Evolutionary conservation across 2,113 vertebrate species (phyloP).

Genomic region (Egretta garzetta): DNA sequence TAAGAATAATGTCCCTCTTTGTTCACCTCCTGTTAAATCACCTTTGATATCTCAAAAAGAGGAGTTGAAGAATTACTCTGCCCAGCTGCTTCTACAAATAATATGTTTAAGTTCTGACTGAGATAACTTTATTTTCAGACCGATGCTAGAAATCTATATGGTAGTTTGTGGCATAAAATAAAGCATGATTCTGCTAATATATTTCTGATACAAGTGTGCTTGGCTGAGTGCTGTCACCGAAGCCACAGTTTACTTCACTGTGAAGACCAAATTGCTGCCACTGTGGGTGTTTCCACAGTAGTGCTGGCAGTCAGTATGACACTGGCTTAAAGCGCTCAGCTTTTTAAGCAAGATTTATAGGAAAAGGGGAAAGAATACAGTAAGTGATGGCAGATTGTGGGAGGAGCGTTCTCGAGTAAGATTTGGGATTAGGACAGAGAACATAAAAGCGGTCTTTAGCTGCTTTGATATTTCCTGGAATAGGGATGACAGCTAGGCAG

Average conservation of each 20-base stretch:
- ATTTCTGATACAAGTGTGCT: neutral
- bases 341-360: neutral
- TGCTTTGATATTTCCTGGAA: neutral
- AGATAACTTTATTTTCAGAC: neutral
- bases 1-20: neutral
- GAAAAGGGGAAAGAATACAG: neutral
- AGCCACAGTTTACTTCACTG: neutral
- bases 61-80: neutral
- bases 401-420: neutral
- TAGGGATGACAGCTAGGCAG: neutral
- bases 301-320: fast-evolving
- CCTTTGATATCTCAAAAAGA: neutral
- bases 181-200: neutral
- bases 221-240: neutral
- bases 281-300: neutral
- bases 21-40: neutral
- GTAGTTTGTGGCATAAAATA: neutral
- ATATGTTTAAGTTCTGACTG: neutral
- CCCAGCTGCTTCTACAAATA: neutral
- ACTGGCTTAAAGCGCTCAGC: neutral
- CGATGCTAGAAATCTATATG: neutral
- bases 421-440: neutral
- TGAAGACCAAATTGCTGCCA: neutral
- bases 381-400: neutral
- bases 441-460: neutral